Conservation (phyloP, 1,140 invertebrate genomes). For the Leptonema lineaticorne region DNA sequence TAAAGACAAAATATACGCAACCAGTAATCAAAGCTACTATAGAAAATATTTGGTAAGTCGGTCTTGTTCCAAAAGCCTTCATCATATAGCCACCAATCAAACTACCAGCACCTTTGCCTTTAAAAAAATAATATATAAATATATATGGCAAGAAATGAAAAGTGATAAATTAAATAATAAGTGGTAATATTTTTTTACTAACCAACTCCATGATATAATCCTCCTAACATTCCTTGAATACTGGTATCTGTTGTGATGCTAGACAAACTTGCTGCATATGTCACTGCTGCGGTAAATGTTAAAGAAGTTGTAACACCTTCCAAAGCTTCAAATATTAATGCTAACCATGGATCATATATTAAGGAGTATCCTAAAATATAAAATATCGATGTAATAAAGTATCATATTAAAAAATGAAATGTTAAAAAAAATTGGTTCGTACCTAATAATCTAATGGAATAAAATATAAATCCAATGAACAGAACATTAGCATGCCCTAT, state of each 20-base stretch:
- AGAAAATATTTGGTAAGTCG: constrained; percentile 74
- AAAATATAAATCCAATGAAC: constrained; percentile 76
- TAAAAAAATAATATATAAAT: constrained; percentile 40
- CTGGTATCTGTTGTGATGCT: constrained; percentile 79
- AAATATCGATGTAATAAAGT: background rate
- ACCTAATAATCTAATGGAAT: constrained; percentile 73
- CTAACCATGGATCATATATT: constrained; percentile 79
- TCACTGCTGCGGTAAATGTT: constrained; percentile 79
- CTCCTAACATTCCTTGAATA: constrained; percentile 78
- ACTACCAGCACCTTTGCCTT: constrained; percentile 78
- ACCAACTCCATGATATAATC: constrained; percentile 82
- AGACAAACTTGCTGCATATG: constrained; percentile 76
- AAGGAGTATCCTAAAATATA: constrained; percentile 71
- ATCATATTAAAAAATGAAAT: background rate
- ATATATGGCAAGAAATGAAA: background rate
- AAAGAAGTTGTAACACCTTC: constrained; percentile 83
- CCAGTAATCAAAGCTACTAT: constrained; percentile 63
- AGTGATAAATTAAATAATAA: background rate
- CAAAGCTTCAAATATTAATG: constrained; percentile 78
- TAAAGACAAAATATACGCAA: constrained; percentile 70
- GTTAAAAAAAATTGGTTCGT: constrained; percentile 35
- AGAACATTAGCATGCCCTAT: constrained; percentile 82
- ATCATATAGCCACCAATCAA: constrained; percentile 76
- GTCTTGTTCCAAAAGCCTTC: constrained; percentile 69
- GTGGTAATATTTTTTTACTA: constrained; percentile 10